A percentile compares a stretch with the other conserved stretches of the same genome.
These are phyloP conservation scores for Stylophora pistillata DNA, from an alignment of 64 coral and sea anemone genomes.

Conservation along the genomic window DNA sequence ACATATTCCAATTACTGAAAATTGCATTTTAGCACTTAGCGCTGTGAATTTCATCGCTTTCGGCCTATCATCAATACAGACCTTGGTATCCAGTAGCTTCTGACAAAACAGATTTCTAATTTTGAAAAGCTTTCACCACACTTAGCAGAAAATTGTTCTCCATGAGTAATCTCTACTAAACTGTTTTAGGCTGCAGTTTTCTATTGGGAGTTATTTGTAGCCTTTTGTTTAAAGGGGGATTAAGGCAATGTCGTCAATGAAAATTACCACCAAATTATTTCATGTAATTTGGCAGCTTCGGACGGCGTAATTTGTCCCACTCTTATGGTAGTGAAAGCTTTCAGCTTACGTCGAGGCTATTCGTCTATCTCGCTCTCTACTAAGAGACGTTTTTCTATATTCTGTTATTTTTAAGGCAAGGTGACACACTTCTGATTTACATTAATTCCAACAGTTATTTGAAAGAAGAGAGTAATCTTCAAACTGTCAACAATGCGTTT, in stretches of 20 bases:
- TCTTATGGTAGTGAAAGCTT: background rate
- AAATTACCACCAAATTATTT: background rate
- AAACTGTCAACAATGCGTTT: background rate
- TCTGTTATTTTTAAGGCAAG: background rate
- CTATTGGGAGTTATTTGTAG: background rate
- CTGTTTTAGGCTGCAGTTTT: background rate
- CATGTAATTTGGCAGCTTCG: background rate
- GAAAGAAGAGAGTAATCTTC: background rate
- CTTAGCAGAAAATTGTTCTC: background rate
- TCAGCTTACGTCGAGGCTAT: background rate
- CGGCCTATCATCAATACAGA: background rate
- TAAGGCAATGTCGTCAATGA: background rate
- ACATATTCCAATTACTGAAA: background rate
- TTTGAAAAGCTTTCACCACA: background rate
- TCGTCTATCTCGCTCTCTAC: background rate
- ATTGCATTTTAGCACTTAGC: background rate
- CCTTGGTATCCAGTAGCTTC: background rate
- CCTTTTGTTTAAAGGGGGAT: constrained; percentile 20
- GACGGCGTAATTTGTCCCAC: background rate
- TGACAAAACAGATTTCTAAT: background rate
- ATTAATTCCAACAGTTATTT: background rate
- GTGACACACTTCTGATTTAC: background rate
- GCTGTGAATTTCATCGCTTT: background rate
- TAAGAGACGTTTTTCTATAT: background rate
- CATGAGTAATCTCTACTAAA: background rate